Percentiles rank a stretch among this genome's conserved stretches.
These are phyloP conservation scores for Ochropleura leucogaster DNA, from an alignment of 2,888 invertebrate species.

Conservation along the genomic window DNA sequence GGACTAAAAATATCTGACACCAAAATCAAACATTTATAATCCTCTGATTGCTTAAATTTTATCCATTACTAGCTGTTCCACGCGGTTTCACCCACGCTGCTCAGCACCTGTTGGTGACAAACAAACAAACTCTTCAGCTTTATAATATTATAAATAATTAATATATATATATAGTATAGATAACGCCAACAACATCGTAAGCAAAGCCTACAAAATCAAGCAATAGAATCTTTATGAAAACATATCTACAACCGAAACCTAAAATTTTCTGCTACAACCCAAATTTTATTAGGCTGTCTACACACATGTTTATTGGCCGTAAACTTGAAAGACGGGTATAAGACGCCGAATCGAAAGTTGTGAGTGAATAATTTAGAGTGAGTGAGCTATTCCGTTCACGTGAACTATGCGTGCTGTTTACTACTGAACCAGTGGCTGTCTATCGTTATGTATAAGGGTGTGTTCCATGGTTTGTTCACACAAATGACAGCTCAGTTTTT, in stretches of 20 bases:
- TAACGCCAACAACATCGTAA: not conserved
- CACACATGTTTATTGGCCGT: conserved; percentile 59
- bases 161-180: too few relatives aligned
- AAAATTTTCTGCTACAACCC: conserved; percentile 33
- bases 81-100: too few relatives aligned
- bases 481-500: not conserved
- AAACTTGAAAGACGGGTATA: conserved; percentile 56
- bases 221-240: conserved; percentile 24
- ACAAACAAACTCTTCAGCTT: too few relatives aligned
- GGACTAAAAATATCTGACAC: not conserved
- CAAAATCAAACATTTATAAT: not conserved
- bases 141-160: too few relatives aligned
- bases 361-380: conserved; percentile 62
- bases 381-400: conserved; percentile 47
- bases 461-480: conserved; percentile 13
- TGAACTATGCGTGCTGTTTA: conserved; percentile 51
- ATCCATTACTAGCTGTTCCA: too few relatives aligned
- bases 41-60: not conserved
- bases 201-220: not conserved
- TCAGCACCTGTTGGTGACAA: too few relatives aligned
- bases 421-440: conserved; percentile 23
- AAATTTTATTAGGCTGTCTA: conserved; percentile 51
- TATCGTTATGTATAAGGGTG: conserved; percentile 38
- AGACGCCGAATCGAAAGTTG: conserved; percentile 58
- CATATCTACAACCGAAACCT: not conserved